Percentiles rank a stretch among this genome's conserved stretches.
These are phyloP conservation scores for Machimus atricapillus DNA, from an alignment of 2,888 invertebrate genomes.

Conservation along the genomic window DNA sequence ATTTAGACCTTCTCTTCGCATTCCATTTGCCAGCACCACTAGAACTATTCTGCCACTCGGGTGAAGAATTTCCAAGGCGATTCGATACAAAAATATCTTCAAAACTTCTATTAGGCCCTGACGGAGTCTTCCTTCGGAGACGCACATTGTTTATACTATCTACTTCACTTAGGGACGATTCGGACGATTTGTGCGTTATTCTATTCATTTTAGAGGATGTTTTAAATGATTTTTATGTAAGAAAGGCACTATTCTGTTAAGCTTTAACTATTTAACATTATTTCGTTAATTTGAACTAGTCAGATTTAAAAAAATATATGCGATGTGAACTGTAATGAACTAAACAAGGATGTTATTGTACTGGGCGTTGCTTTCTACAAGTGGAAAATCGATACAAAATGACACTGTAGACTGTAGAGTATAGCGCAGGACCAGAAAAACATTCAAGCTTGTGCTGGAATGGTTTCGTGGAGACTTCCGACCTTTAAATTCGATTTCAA, in stretches of 20 bases:
- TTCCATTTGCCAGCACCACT: background rate
- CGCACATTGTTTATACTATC: conserved; percentile 1
- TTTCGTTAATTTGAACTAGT: background rate
- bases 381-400: background rate
- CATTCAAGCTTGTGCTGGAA: background rate
- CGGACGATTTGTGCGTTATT: background rate
- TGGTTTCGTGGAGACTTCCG: background rate
- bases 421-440: background rate
- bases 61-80: background rate
- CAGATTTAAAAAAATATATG: background rate
- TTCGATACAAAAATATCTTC: conserved; percentile 25
- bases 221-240: background rate
- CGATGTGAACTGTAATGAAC: background rate
- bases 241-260: conserved; percentile 1
- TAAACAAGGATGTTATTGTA: conserved; percentile 19
- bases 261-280: background rate
- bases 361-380: background rate
- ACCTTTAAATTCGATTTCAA: background rate
- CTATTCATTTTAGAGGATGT: background rate
- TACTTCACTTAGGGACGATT: background rate
- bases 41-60: background rate
- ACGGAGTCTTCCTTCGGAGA: background rate
- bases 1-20: conserved; percentile 1
- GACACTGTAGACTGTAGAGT: background rate
- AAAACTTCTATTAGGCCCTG: background rate